These are phyloP conservation scores for Ormia ochracea DNA, from an alignment of 2,888 invertebrate genomes.

Conservation along the genomic window DNA sequence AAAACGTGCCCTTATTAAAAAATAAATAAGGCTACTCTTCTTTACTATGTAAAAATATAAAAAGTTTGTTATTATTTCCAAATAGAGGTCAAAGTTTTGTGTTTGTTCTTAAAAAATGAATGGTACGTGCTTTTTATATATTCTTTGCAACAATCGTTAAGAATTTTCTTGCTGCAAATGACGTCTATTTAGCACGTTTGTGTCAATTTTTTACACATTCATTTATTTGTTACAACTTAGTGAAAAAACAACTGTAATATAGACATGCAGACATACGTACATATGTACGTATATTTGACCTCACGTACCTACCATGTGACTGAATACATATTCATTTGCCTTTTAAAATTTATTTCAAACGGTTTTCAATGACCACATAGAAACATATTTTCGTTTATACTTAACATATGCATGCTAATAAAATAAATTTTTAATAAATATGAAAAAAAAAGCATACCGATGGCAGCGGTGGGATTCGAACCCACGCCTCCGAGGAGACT, in stretches of 20 bases:
- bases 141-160: background rate
- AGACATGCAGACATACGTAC: background rate
- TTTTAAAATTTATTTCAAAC: background rate
- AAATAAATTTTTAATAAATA: no score
- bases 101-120: constrained; percentile 4
- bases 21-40: constrained; percentile 8
- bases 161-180: constrained; percentile 1
- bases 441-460: no score
- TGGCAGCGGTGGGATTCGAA: constrained; percentile 77
- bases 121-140: background rate
- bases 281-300: background rate
- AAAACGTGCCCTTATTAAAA: constrained; percentile 44
- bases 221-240: background rate
- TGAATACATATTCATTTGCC: background rate
- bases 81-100: constrained; percentile 53
- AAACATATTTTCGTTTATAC: no score
- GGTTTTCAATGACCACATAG: no score
- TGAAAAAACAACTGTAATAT: background rate
- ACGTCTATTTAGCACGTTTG: constrained; percentile 35
- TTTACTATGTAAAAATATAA: background rate
- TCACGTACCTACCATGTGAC: background rate
- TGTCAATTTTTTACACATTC: background rate
- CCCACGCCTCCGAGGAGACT: constrained; percentile 77
- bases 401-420: no score
- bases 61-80: background rate